These are phyloP conservation scores for Drosophila triauraria DNA, from an alignment of 1,140 invertebrate species.

Conservation along the genomic window DNA sequence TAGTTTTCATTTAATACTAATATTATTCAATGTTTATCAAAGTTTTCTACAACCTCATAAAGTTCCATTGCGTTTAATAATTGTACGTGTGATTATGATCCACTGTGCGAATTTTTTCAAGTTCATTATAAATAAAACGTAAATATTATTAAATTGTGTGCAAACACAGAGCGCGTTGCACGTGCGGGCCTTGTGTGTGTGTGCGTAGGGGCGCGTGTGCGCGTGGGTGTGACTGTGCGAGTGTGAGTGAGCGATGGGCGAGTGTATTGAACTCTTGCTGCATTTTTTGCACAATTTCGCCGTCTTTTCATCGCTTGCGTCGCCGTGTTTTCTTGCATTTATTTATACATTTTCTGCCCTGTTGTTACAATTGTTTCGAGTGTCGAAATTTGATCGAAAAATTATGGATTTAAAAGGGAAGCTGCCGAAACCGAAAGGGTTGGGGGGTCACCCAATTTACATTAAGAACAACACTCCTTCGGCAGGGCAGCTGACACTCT, in stretches of 20 bases:
- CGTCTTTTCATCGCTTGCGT: constrained; percentile 38
- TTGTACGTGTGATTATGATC: constrained; percentile 1
- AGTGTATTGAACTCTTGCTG: constrained; percentile 82
- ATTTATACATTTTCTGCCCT: constrained; percentile 34
- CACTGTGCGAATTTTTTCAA: constrained; percentile 69
- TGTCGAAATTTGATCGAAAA: constrained; percentile 11
- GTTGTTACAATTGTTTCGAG: constrained; percentile 59
- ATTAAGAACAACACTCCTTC: not conserved
- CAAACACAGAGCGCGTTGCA: constrained; percentile 56
- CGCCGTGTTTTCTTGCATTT: constrained; percentile 28
- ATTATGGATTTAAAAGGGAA: constrained; percentile 7
- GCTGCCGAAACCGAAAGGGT: constrained; percentile 2
- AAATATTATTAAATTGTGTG: constrained; percentile 81
- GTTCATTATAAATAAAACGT: constrained; percentile 82
- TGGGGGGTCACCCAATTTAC: constrained; percentile 8
- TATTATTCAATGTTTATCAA: not conserved
- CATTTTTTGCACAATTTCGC: constrained; percentile 75
- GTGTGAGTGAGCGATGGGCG: constrained; percentile 36
- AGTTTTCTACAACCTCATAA: too few species aligned
- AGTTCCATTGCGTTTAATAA: not conserved
- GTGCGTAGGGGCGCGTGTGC: constrained; percentile 46
- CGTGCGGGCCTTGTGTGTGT: constrained; percentile 36
- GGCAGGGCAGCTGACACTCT: constrained; percentile 44
- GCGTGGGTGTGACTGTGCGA: constrained; percentile 34
- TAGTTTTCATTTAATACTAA: too few species aligned